Evolutionary conservation across 2,797 vertebrate species (phyloP), one percentile per base, ranked within the genome.

Genomic region (Thripadectes ignobilis): DNA sequence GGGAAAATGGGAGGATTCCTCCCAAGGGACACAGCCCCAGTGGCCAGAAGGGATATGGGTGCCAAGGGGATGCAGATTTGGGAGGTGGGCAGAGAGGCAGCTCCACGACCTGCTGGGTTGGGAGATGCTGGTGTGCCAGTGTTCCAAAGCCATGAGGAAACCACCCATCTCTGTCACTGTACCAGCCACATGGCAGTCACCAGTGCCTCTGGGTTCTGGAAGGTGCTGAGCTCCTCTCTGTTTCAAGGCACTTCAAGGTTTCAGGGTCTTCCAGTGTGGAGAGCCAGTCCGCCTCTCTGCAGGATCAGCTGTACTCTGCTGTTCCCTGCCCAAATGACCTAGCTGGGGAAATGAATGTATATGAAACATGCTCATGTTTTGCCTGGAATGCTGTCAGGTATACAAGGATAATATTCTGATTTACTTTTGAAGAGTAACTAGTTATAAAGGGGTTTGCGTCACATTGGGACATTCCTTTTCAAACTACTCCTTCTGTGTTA

Each of bases 91-190:
- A 62, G 38, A 41, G 59, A 62, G 59, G 38, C 38, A 62, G 59
- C 38, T 30, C 59, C 39, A 13, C 6, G 19, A 62, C 6, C 38
- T 41, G 19, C 38, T 29, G 27, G 38, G n/a, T 22, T 16, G 15
- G 39, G 38, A 26, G 45, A 22, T 0, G 5, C 29, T 12, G 36
- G 14, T n/a, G 29, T 18, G 30, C 39, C 1, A 17, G 29, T 6
- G 3, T 0, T 9, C 13, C 48, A 7, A 17, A n/a, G 63, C 22
- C 5, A 0, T 3, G 10, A 6, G 29, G 54, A 62, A 43, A 68
- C 29, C 26, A 6, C 26, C 27, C 22, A 7, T 24, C 26, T 17
- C 57, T 61, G 38, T 24, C 24, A 2, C 19, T 3, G 7, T 7
- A 4, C 22, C 7, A 23, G 52, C 2, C 11, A 7, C 15, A 6